These are phyloP conservation scores for Carapus acus DNA, from an alignment of 2,797 vertebrate species.

Conservation along the genomic window DNA sequence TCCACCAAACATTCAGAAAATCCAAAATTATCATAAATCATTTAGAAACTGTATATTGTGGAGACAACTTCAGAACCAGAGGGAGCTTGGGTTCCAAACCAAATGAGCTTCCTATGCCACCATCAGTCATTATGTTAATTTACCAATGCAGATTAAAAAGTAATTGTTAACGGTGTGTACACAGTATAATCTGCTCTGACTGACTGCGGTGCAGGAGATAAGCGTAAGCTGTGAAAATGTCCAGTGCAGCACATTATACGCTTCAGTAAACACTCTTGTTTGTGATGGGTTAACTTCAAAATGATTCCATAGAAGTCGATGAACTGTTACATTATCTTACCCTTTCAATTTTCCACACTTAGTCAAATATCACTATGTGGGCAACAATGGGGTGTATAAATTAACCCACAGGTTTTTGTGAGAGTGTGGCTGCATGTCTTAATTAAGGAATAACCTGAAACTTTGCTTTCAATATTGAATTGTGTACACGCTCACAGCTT, in stretches of 20 bases:
- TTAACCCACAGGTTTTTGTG: constrained; percentile 29
- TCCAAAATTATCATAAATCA: too few species aligned
- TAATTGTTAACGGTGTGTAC: constrained; percentile 75
- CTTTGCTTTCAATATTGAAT: neutral
- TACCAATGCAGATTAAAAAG: constrained; percentile 75
- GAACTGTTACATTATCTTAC: constrained; percentile 47
- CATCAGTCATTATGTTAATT: constrained; percentile 78
- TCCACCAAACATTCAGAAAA: too few species aligned
- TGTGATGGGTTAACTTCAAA: constrained; percentile 47
- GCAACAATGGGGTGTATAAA: constrained; percentile 38
- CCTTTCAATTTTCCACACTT: constrained; percentile 40
- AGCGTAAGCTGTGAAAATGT: constrained; percentile 62
- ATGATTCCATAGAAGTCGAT: constrained; percentile 35
- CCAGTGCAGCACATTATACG: constrained; percentile 63
- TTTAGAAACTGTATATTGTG: too few species aligned
- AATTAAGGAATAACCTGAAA: constrained; percentile 22
- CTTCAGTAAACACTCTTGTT: constrained; percentile 66
- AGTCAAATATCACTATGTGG: constrained; percentile 27
- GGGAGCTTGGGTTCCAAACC: constrained; percentile 68
- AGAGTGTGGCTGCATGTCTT: constrained; percentile 19
- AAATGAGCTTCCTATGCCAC: constrained; percentile 70
- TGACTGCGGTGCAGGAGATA: constrained; percentile 66
- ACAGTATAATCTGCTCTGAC: constrained; percentile 70
- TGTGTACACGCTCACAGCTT: constrained; percentile 5
- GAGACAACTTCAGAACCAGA: constrained; percentile 45